Percentiles rank a stretch among this genome's conserved stretches.
phyloP scores from a whole-genome alignment of 2,888 invertebrate species.

The Teleogryllus oceanicus region DNA sequence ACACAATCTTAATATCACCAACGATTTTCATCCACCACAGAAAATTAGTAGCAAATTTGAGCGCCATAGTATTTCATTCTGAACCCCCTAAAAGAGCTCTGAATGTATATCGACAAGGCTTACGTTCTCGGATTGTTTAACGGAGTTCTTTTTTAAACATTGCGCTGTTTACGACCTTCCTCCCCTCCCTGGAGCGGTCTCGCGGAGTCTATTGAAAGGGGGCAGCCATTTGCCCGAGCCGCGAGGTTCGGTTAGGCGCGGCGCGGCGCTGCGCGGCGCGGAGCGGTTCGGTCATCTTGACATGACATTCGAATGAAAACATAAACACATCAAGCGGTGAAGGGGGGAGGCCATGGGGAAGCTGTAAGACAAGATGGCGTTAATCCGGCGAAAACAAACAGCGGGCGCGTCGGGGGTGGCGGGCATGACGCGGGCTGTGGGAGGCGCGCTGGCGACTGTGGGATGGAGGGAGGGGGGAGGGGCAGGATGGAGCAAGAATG shows the following conservation, averaged over 20 bases:
- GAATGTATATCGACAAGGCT: too few relatives aligned
- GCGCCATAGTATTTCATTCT: too few relatives aligned
- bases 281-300: not conserved
- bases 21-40: too few relatives aligned
- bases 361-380: not conserved
- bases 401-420: not conserved
- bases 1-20: too few relatives aligned
- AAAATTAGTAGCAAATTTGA: too few relatives aligned
- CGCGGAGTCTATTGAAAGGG: not conserved
- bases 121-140: not conserved
- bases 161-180: not conserved
- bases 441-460: too few relatives aligned
- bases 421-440: not conserved
- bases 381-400: not conserved
- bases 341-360: too few relatives aligned
- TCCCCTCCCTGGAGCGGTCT: not conserved
- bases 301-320: slow-evolving; percentile 1
- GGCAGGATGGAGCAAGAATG: too few relatives aligned
- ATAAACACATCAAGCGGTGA: not conserved
- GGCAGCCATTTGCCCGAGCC: not conserved
- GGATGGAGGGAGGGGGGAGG: too few relatives aligned
- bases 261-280: too few relatives aligned
- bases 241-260: not conserved
- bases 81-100: too few relatives aligned
- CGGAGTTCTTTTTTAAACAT: slow-evolving; percentile 1